phyloP scores from a whole-genome alignment of 1,140 invertebrate genomes.

The Drosophila busckii region DNA sequence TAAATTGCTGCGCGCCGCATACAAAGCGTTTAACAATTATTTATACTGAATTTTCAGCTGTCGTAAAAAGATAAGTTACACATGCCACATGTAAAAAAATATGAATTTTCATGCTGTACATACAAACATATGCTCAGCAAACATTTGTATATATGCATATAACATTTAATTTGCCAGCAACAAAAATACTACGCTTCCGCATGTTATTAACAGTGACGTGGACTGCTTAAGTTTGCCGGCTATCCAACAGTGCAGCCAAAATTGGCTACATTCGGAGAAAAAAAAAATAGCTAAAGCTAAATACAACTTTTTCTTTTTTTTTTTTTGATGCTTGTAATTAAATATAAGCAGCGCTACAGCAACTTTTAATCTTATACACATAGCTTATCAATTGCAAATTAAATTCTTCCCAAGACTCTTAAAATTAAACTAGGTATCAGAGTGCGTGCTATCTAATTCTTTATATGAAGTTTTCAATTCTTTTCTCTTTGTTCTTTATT shows the following conservation, averaged over 20 bases:
- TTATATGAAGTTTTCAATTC: too few relatives aligned
- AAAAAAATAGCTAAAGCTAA: background rate
- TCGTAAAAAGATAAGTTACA: too few relatives aligned
- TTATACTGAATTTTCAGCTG: slow-evolving; percentile 35
- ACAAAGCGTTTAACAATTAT: slow-evolving; percentile 42
- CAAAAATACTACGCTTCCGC: slow-evolving; percentile 24
- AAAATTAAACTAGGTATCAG: too few relatives aligned
- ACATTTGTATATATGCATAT: slow-evolving; percentile 6
- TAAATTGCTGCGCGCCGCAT: slow-evolving; percentile 32
- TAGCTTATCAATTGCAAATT: too few relatives aligned
- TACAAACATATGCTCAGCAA: background rate
- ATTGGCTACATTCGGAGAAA: background rate
- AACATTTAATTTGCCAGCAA: slow-evolving; percentile 43
- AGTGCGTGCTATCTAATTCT: too few relatives aligned
- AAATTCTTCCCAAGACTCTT: too few relatives aligned
- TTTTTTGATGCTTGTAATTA: too few relatives aligned
- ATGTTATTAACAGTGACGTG: slow-evolving; percentile 54
- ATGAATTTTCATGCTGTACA: background rate
- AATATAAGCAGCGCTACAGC: too few relatives aligned
- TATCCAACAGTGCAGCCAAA: slow-evolving; percentile 4
- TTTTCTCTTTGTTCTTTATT: too few relatives aligned
- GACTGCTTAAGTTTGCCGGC: slow-evolving; percentile 29
- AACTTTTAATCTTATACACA: too few relatives aligned
- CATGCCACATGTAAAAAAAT: background rate
- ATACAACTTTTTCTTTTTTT: too few relatives aligned